Base-by-base conservation (phyloP, 2,113 vertebrate genomes). In the Grammomys surdaster region DNA sequence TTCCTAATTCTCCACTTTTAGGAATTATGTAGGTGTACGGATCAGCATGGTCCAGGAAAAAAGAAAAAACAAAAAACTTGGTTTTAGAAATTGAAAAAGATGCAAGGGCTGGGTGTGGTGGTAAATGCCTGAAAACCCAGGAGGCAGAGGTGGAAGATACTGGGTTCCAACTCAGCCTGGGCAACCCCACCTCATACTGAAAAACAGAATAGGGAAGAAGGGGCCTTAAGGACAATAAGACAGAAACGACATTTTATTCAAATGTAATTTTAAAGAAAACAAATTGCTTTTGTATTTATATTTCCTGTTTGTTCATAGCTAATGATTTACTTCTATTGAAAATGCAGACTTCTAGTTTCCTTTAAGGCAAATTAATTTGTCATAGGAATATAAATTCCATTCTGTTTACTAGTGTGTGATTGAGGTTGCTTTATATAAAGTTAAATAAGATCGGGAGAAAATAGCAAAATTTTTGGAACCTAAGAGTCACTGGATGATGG, bases 1-100 rank as follows among this genome's bases (percentile, higher is more conserved):
- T 96, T 36, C 96, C 96, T 78, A 58, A 91, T 95, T 96, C 97
- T 93, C 63, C 85, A 95, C 81, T 95, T 97, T 89, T 91, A 97
- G 92, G 84, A 96, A 93, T 81, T 96, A 91, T 88, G 95, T 97
- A 97, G 91, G 93, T 94, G 51, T 95, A 72, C 58, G n/a, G 67
- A 72, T 92, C 36, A 88, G 46, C 67, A 80, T 70, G 82, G 54
- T 84, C 96, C 31, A 89, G 58, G 36, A 73, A 73, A 85, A 60
- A 70, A 84, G 75, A 73, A 54, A 80, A 31, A 65, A 0, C 77
- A 33, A 56, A n/a, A 85, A 16, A 7, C 90, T 10, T 9, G 54
- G 36, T 31, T 94, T 91, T 81, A 72, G 43, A 95, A 46, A 81
- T 46, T 73, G 69, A 22, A 20, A 88, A 86, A 67, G 67, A 88